Evolutionary conservation across 2,113 vertebrate genomes (phyloP), one percentile per base, ranked within the genome.

Genomic region (Salvelinus namaycush): DNA sequence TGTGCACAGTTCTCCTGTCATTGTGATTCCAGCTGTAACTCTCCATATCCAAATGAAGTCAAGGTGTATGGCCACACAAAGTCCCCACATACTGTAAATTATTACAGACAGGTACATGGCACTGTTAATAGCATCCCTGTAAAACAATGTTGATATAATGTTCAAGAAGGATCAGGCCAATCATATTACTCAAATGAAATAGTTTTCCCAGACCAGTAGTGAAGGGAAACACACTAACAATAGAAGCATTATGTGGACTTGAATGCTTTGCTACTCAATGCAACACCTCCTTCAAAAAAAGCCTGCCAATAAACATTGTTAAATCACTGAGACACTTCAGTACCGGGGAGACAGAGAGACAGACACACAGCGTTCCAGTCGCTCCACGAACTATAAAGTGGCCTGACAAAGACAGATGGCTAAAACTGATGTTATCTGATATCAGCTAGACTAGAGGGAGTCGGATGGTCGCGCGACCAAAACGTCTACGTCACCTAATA

Each of bases 371-470:
- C 5, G 64, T 5, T 54, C 51, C 51, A 54, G 14, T 54, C 16
- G 51, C 51, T 54, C 14, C 16, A 54, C 5, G 14, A 54, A 54
- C 14, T 54, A 16, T 3, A 39, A 12, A 68, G 16, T 6, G 29
- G 12, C 72, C 60, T 65, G 39, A 11, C 39, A 44, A 44, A 44
- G 39, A 44, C 9, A 44, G 2, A 44, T 44, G 34, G 7, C 8
- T 39, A 0, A 39, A 39, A 39, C 34, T 39, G 39, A 22, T n/a
- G 16, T 29, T 65, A 26, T 65, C 59, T 65, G 31, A 64, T 65
- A 51, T 3, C 59, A 31, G 75, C 49, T 69, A 26, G 59, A 74
- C 34, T 60, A 57, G 68, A 79, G 85, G 75, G 85, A 79, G 76
- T 62, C 48, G 11, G 77, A 54, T 11, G 39, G 11, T 11, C 8